Percentiles rank a stretch among this genome's conserved stretches.
These are phyloP conservation scores for Chaetorhynchus papuensis DNA, from an alignment of 2,113 vertebrate species.

Conservation along the genomic window DNA sequence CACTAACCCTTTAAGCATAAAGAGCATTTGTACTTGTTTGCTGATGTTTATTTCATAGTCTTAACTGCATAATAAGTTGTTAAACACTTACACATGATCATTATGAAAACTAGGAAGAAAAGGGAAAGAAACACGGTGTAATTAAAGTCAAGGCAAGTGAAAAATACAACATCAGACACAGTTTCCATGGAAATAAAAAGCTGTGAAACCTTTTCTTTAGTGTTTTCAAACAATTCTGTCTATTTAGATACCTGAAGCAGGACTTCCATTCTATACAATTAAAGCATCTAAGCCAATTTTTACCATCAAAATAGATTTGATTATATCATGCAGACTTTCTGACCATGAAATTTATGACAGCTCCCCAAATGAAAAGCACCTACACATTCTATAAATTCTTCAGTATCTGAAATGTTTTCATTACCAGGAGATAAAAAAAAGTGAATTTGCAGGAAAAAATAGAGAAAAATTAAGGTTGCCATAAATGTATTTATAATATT, in stretches of 20 bases:
- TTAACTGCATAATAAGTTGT: background rate
- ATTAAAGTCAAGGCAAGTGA: background rate
- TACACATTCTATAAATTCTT: background rate
- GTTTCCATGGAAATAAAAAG: slow-evolving; percentile 33
- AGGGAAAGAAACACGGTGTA: background rate
- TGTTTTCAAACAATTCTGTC: background rate
- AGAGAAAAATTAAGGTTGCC: background rate
- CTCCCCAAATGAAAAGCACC: background rate
- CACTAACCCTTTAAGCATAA: background rate
- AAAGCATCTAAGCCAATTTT: background rate
- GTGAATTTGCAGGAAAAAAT: background rate
- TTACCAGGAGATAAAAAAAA: background rate
- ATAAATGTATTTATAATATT: background rate
- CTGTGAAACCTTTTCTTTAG: background rate
- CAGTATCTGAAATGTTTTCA: background rate
- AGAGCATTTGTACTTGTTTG: background rate
- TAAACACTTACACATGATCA: background rate
- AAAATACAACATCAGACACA: background rate
- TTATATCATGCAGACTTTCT: background rate
- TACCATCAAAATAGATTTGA: background rate
- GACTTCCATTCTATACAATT: background rate
- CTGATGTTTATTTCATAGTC: background rate
- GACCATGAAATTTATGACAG: background rate
- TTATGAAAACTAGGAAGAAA: background rate
- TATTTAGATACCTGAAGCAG: background rate